Conservation (phyloP, 1,140 invertebrate genomes). For the Atta colombica region DNA sequence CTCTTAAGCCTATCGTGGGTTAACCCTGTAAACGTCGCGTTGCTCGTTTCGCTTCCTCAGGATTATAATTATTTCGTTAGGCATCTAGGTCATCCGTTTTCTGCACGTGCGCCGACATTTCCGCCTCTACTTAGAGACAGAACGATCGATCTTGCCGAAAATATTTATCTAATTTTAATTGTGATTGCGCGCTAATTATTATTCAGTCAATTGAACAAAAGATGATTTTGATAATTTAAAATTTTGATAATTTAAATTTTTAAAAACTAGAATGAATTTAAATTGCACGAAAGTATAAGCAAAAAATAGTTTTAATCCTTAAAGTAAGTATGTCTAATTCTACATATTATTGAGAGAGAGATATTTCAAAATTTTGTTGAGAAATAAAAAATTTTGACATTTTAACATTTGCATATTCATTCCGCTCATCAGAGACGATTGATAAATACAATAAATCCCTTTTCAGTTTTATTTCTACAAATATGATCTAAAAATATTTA, state of each 20-base stretch:
- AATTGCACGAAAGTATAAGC: not conserved
- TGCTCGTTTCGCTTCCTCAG: constrained; percentile 34
- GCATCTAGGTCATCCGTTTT: not conserved
- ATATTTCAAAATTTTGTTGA: not conserved
- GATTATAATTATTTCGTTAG: constrained; percentile 64
- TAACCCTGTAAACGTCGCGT: constrained; percentile 57
- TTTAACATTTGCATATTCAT: too few relatives aligned
- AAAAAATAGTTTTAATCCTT: not conserved
- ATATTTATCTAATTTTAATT: not conserved
- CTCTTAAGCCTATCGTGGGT: constrained; percentile 5
- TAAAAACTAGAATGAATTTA: not conserved
- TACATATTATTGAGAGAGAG: not conserved
- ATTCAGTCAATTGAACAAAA: not conserved
- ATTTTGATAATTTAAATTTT: too few relatives aligned
- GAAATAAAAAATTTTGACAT: not conserved
- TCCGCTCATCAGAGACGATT: not conserved
- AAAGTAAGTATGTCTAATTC: not conserved
- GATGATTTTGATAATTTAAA: too few relatives aligned
- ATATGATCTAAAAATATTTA: constrained; percentile 9
- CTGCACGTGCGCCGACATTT: not conserved
- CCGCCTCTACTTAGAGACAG: not conserved
- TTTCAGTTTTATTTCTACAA: not conserved
- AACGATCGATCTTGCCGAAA: constrained; percentile 7
- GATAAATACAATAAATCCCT: not conserved
- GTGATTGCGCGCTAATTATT: not conserved